These are phyloP conservation scores for Micropoecilia bifurca DNA, from an alignment of 2,797 vertebrate genomes.

Conservation along the genomic window DNA sequence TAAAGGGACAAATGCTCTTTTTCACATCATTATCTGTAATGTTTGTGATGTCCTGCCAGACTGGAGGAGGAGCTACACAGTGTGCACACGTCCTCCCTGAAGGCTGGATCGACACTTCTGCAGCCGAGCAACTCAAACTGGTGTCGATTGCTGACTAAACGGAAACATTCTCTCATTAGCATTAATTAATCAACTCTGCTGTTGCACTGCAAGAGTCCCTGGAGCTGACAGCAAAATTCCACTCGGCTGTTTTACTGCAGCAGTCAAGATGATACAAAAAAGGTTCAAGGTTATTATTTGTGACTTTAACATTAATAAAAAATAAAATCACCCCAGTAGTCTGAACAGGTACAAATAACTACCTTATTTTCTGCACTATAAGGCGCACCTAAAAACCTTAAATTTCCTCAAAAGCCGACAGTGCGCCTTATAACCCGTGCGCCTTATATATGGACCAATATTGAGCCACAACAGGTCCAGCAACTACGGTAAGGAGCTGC, in stretches of 20 bases:
- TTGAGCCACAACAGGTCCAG: too few relatives aligned
- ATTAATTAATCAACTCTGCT: conserved; percentile 5
- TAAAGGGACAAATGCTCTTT: conserved; percentile 6
- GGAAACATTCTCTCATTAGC: conserved; percentile 32
- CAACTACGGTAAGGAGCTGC: too few relatives aligned
- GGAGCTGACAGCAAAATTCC: background rate
- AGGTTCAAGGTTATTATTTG: background rate
- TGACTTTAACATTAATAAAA: background rate
- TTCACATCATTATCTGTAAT: conserved; percentile 8
- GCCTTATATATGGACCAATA: too few relatives aligned
- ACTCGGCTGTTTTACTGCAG: background rate
- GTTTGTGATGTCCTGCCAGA: conserved; percentile 12
- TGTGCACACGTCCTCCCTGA: conserved; percentile 1
- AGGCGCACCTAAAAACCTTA: too few relatives aligned
- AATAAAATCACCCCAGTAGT: background rate
- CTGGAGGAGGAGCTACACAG: conserved; percentile 11
- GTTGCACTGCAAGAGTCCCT: background rate
- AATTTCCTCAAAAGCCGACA: too few relatives aligned
- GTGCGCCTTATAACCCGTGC: too few relatives aligned
- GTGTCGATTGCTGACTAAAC: conserved; percentile 30
- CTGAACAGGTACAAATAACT: background rate
- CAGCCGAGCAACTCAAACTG: conserved; percentile 7
- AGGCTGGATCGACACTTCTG: conserved; percentile 15
- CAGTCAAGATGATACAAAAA: background rate
- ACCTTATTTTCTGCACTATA: too few relatives aligned